Evolutionary conservation across 2,888 invertebrate species (phyloP), one percentile per base, ranked within the genome.

Genomic region (Strigamia crassipes): DNA sequence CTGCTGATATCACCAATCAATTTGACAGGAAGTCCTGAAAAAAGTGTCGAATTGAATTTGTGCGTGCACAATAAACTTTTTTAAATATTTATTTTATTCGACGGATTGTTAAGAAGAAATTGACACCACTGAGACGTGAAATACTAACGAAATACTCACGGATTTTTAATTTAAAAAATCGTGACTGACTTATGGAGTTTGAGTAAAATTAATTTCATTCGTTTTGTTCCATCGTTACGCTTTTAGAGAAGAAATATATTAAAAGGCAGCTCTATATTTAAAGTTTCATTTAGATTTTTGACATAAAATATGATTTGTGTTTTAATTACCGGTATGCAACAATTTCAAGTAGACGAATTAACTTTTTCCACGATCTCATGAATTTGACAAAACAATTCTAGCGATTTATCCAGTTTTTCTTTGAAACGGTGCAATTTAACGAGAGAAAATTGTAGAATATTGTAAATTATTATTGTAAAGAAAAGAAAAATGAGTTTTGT

Each of bases 11-110:
- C 56, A 18, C 56, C 9, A 56, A 56, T 56, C 56, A 56, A 56
- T n/a, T 56, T 56, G 56, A 56, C 56, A 56, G 56, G 56, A 56
- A 56, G n/a, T 56, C 56, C 18, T 56, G 56, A 56, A 56, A 56
- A 56, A 1, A n/a, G n/a, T 18, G 56, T 56, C 56, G n/a, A 56
- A 9, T 5, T 21, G 9, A 18, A 56, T 15, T 15, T 56, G 9
- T 51, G 13, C n/a, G 13, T 51, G 9, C 6, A 3, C 3, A 56
- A 56, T n/a, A 18, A 18, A 56, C 56, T 18, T 56, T 56, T 56
- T 56, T 18, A 56, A 18, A 56, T 56, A 56, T 18, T 56, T 56
- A 56, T 56, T 56, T 56, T 56, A 9, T 8, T 56, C 46, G 18
- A 18, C 18, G 56, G 56, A 56, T 56, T 56, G 56, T 56, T 56